Conservation (phyloP, 2,888 invertebrate species). For the Heliconius cydno region DNA sequence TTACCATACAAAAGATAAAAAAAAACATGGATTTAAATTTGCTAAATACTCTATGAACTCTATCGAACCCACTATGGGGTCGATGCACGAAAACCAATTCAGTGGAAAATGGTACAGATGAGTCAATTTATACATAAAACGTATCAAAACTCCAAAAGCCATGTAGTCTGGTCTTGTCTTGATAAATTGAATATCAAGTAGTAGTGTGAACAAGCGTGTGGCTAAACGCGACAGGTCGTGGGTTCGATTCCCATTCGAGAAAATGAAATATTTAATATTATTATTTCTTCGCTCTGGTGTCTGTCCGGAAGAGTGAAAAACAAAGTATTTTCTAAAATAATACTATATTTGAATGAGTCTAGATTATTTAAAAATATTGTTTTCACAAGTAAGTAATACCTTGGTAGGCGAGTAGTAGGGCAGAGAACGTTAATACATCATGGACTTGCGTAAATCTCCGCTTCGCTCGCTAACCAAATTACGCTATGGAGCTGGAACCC, state of each 20-base stretch:
- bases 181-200: conserved; percentile 12
- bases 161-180: background rate
- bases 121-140: background rate
- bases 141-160: background rate
- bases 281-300: background rate
- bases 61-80: background rate
- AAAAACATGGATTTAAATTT: no score
- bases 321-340: no score
- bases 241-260: no score
- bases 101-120: background rate
- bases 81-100: background rate
- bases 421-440: background rate
- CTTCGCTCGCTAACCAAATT: conserved; percentile 9
- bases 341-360: background rate
- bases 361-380: background rate
- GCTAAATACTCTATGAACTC: no score
- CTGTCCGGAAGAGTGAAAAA: no score
- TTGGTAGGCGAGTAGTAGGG: background rate
- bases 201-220: background rate
- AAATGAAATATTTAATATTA: background rate
- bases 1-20: no score
- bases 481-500: background rate
- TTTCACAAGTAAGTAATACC: background rate
- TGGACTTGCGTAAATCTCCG: background rate
- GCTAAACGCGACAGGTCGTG: background rate